Evolutionary conservation across 2,797 vertebrate species (phyloP), one percentile per base, ranked within the genome.

Genomic region (Kryptopterus vitreolus): DNA sequence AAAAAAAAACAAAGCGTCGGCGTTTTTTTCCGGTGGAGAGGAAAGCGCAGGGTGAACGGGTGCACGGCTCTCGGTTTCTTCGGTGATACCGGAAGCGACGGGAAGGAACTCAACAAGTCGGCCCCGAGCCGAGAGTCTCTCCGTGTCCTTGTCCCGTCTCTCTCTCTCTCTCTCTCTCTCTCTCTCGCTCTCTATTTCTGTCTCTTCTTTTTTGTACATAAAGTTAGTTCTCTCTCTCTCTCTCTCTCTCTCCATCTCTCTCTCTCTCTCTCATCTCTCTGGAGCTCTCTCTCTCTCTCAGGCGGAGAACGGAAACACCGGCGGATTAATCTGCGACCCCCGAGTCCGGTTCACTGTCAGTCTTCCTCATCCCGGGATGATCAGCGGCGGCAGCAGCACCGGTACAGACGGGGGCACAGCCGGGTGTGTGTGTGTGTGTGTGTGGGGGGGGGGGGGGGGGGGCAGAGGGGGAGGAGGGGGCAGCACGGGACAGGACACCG

Each of bases 21-120:
- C 58, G 62, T 69, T 69, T 92, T 91, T 91, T 92, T 9, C 58
- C 69, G 65, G 78, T 16, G 63, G 71, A 89, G 88, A 83, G 89
- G 61, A 43, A 48, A 43, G 66, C 43, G 43, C 66, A 29, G 48
- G 88, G 89, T 86, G 89, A 89, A 87, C 86, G 92, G 89, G 92
- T 85, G 89, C 88, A 89, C 70, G 68, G 89, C 90, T 92, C 88
- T 61, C 77, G 43, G 88, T 90, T 90, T 91, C 92, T 91, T 89
- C 90, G 87, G 89, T 92, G 92, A 92, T 93, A 93, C 91, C 93
- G 92, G 93, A 94, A 94, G 92, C 91, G 87, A 85, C 89, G 91
- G 38, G 91, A 83, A 87, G 88, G 84, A 90, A 86, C 90, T 93
- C 92, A 92, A 91, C 88, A 90, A 91, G 89, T 91, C 89, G 90